Base-by-base conservation (phyloP, 2,797 vertebrate genomes). In the Centropyge bicolor region DNA sequence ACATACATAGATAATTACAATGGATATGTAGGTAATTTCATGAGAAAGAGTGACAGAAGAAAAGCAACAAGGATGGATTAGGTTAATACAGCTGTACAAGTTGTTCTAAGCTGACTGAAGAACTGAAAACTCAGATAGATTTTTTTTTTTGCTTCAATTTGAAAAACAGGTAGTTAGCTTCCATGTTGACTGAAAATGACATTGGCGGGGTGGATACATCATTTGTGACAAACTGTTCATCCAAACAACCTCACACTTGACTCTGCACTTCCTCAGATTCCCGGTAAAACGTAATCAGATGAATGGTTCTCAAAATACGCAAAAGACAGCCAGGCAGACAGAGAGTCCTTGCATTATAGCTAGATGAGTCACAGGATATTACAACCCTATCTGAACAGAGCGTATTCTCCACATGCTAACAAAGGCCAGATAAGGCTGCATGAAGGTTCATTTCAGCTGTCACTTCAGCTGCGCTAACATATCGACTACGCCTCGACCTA, bases 401-500 rank as follows among this genome's bases (percentile, higher is more conserved):
- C 36, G 46, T n/a, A 27, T 70, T 72, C 65, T 75, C 38, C 55
- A 36, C 40, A 63, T 20, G 56, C n/a, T 27, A 60, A 43, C 35
- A 80, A 83, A 83, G 46, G 48, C 27, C 64, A 76, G 54, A 64
- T 78, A 43, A 69, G 17, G 63, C 64, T n/a, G 52, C 36, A 40
- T 12, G 38, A 59, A 65, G 66, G 24, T 63, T 81, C 45, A 75
- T 68, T 84, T 56, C 71, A 80, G 51, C 67, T 36, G 64, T 78
- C 86, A 80, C 78, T 81, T 78, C 54, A 48, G 64, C 51, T 67
- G 72, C 61, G 60, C 49, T 36, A 35, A 17, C 69, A 71, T 3
- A 66, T 88, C 22, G 11, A 77, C 73, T 56, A 57, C 3, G n/a
- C 66, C 67, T 79, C 19, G 19, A 82, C 74, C 80, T 83, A 78